Conservation (phyloP, 2,888 invertebrate species). For the Plutella xylostella region DNA sequence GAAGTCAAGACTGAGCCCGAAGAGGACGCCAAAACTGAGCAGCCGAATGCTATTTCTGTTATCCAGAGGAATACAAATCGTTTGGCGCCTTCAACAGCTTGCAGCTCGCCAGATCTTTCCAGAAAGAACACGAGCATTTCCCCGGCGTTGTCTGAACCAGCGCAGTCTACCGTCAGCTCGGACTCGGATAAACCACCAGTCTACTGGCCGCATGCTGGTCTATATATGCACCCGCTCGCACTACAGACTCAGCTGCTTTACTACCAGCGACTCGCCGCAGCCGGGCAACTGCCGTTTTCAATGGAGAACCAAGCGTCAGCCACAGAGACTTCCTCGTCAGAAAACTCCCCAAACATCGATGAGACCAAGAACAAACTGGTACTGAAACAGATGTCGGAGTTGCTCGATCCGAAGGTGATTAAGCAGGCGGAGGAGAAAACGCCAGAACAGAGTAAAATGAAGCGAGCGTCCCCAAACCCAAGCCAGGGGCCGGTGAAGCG, state of each 20-base stretch:
- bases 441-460: constrained; percentile 53
- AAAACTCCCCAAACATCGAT: constrained; percentile 48
- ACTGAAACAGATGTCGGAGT: constrained; percentile 57
- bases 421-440: constrained; percentile 42
- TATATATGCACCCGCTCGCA: constrained; percentile 80
- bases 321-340: constrained; percentile 36
- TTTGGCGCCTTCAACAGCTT: constrained; percentile 40
- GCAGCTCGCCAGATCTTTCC: constrained; percentile 54
- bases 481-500: constrained; percentile 69
- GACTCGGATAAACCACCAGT: constrained; percentile 66
- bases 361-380: constrained; percentile 52
- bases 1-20: constrained; percentile 72
- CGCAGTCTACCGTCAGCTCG: constrained; percentile 39
- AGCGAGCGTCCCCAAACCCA: constrained; percentile 47
- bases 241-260: constrained; percentile 78
- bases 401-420: constrained; percentile 56
- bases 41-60: constrained; percentile 56
- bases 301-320: constrained; percentile 40
- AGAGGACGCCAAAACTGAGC: constrained; percentile 55
- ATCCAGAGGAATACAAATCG: constrained; percentile 56
- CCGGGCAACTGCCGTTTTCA: constrained; percentile 48
- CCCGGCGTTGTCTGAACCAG: constrained; percentile 51
- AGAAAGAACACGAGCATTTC: constrained; percentile 36
- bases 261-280: constrained; percentile 78
- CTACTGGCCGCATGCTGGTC: constrained; percentile 78